Base-by-base conservation (phyloP, 2,113 vertebrate species). In the Boleophthalmus pectinirostris region DNA sequence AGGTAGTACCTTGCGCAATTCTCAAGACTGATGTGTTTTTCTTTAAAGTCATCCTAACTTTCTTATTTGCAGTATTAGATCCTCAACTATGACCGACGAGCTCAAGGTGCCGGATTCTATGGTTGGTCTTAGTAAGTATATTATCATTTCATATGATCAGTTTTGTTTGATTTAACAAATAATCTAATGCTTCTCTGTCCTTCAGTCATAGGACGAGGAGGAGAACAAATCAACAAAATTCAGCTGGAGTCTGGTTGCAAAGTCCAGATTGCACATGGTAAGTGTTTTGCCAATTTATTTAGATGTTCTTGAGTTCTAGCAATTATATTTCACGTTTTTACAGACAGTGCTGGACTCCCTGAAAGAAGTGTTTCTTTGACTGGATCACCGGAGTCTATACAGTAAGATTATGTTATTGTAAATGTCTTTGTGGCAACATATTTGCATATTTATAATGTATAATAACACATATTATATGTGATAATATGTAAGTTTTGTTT, bases 211-310 rank as follows among this genome's bases (percentile, higher is more conserved):
- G 97, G 97, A 66, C 90, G 96, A 61, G 97, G 97, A 5, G 96
- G 97, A 0, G 97, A 98, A 75, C 97, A 98, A 84, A 98, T 98
- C 49, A 97, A 97, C 83, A 98, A 97, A 92, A 97, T 98, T 81
- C 96, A 98, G 80, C 96, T 96, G 77, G 97, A 98, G 3, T 98
- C 97, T 0, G 96, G 96, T 35, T 98, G 97, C 90, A 98, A 98
- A 86, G 96, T 97, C 73, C 96, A 98, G 92, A 97, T 98, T 61
- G 96, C 96, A 0, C 96, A 96, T 87, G 96, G 96, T 97, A 86
- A 61, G 90, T 53, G 43, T n/a, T 43, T 20, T 70, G 29, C 51
- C 47, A 0, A 38, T 33, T 80, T 51, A 1, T 47, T 14, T 24
- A 16, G 10, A 16, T 12, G 3, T 14, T 18, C 43, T 23, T 58